Percentiles rank a stretch among this genome's conserved stretches.
These are phyloP conservation scores for Nasua narica DNA, from an alignment of 2,797 vertebrate species.

Conservation along the genomic window DNA sequence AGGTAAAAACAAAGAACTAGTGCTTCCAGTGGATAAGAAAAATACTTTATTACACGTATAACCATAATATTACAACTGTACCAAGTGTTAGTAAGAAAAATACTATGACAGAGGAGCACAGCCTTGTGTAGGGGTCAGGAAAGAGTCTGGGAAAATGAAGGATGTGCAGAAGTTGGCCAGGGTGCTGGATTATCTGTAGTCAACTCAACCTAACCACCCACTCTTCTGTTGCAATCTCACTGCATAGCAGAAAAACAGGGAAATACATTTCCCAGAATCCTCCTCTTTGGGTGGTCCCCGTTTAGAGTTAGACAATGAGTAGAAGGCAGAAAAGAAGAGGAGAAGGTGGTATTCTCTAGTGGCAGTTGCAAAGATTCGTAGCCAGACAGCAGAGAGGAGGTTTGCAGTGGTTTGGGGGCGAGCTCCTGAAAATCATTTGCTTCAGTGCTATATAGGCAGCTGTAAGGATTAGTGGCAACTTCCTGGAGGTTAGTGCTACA, in stretches of 20 bases:
- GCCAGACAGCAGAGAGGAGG: background rate
- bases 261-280: background rate
- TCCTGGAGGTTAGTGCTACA: background rate
- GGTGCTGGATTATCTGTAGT: background rate
- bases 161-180: background rate
- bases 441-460: background rate
- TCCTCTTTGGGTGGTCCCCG: background rate
- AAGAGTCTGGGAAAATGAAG: background rate
- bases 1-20: background rate
- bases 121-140: background rate
- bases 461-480: background rate
- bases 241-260: background rate
- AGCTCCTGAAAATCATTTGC: background rate
- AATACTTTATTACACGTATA: background rate
- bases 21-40: background rate
- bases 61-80: background rate
- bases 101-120: background rate
- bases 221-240: background rate
- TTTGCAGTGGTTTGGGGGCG: background rate
- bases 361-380: background rate
- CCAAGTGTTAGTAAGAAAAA: constrained; percentile 2
- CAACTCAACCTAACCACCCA: background rate
- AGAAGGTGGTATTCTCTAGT: background rate
- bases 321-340: background rate
- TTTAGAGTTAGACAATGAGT: background rate